Conservation (phyloP, 2,113 vertebrate species). For the Chionis minor region DNA sequence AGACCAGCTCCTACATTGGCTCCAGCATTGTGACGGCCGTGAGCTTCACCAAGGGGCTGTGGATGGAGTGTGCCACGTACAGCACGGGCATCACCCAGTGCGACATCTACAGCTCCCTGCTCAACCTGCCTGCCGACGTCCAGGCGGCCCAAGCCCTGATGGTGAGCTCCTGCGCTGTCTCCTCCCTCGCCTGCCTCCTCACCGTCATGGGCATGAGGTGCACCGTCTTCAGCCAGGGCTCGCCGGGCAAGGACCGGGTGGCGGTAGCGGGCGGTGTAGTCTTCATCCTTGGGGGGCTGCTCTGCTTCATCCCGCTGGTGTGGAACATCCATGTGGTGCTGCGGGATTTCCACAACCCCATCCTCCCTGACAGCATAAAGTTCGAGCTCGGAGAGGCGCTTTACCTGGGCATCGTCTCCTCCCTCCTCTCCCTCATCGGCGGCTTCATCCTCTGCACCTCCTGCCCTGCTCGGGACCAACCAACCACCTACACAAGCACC, state of each 20-base stretch:
- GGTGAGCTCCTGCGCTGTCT: slow-evolving; percentile 89
- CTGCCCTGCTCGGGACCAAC: slow-evolving; percentile 66
- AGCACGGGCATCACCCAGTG: slow-evolving; percentile 97
- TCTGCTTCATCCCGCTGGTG: slow-evolving; percentile 86
- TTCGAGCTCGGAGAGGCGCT: slow-evolving; percentile 91
- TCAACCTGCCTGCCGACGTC: slow-evolving; percentile 84
- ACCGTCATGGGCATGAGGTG: slow-evolving; percentile 89
- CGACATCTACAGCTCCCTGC: slow-evolving; percentile 93
- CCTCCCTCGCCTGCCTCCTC: slow-evolving; percentile 78
- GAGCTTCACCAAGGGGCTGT: slow-evolving; percentile 89
- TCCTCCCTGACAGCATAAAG: slow-evolving; percentile 84
- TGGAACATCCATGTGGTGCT: slow-evolving; percentile 95
- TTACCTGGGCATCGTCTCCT: slow-evolving; percentile 87
- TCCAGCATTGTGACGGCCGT: slow-evolving; percentile 92
- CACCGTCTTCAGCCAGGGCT: slow-evolving; percentile 85
- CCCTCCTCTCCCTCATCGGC: slow-evolving; percentile 84
- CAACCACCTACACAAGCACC: background rate
- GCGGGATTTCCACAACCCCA: slow-evolving; percentile 85
- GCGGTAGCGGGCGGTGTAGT: slow-evolving; percentile 78
- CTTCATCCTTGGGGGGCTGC: slow-evolving; percentile 85
- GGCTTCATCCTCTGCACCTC: slow-evolving; percentile 88
- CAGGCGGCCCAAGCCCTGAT: slow-evolving; percentile 93
- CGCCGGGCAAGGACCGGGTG: slow-evolving; percentile 79
- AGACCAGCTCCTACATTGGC: slow-evolving; percentile 87
- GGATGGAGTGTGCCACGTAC: slow-evolving; percentile 95